Evolutionary conservation across 2,113 vertebrate species (phyloP), one percentile per base, ranked within the genome.

Genomic region (Oryzias curvinotus): DNA sequence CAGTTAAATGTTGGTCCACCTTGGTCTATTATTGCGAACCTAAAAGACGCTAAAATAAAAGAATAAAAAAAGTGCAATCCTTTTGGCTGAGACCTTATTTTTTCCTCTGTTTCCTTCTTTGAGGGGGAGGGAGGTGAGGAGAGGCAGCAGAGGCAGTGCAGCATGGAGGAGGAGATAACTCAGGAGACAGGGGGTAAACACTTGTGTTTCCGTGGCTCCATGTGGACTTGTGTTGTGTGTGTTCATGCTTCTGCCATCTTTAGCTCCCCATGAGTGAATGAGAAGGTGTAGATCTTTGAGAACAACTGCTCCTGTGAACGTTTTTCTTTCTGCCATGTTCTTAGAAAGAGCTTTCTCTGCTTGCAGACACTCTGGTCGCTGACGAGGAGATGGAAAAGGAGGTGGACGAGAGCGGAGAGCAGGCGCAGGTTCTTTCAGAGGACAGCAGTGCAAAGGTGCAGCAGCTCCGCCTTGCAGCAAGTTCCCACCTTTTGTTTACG

Each of bases 71-170:
- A 57, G 55, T 51, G 19, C 17, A 19, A 54, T 45, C 19, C n/a
- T 44, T 12, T 71, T 28, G 49, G 56, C 59, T 78, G 64, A 77
- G 56, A 5, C 65, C 49, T 74, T 17, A 57, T 56, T 45, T 46
- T 54, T 66, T 54, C 26, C 30, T 65, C 28, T 21, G 5, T 57
- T 65, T 62, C 61, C 52, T 66, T 90, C 85, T 87, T 81, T 49
- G 80, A 92, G 81, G 93, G 85, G 7, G 94, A 94, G 43, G 89
- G 89, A 55, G 66, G 74, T 4, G 94, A 95, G 46, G 94, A 95
- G 50, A 85, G 84, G 17, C 90, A 93, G 25, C 85, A 88, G 63
- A 91, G 88, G 73, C 84, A 93, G 77, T 65, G 65, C 84, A 88
- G 88, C 73, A 74, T 81, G 78, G 88, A 88, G 25, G 86, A 90